Evolutionary conservation across 2,888 invertebrate genomes (phyloP), one percentile per base, ranked within the genome.

Genomic region (Therioaphis trifolii): DNA sequence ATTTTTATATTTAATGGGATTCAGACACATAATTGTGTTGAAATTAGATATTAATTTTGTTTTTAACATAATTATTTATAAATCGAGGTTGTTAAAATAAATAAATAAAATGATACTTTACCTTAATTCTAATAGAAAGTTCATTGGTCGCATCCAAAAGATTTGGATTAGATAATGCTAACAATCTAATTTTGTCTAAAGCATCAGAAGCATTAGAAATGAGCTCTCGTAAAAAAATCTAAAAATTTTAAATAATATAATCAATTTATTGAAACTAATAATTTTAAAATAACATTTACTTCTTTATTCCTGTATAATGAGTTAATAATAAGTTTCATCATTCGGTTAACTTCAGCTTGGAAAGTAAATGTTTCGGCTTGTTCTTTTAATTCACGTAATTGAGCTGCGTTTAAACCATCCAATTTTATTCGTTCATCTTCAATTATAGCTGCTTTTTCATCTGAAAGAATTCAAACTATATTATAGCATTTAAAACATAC

Each of bases 271-370:
- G 24, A 55, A 43, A 61, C 14, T 21, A 24, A 35, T 3, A 18
- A 46, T n/a, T 18, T 24, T 27, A 74, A 58, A 66, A 63, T 58
- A 40, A 52, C 35, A 86, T 88, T 87, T 88, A 94, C 95, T 91
- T 99, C 99, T 90, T 99, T 99, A 90, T 99, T 99, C 87, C 97
- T 93, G 90, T 99, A 99, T 12, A 99, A 91, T 12, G 99, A 99
- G 90, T 99, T 99, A 89, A 99, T 99, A 89, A 99, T 99, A 85
- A 99, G 92, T 90, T 99, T 99, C 99, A 99, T 99, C 98, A 99
- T 98, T 84, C 99, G 94, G 90, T 98, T 98, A 63, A 99, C 99
- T 90, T 99, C 99, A 0, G 99, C 98, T 91, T 99, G 96, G 91
- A 98, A 99, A 40, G 93, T 92, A 88, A 93, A 94, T 89, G 95